Evolutionary conservation across 2,888 invertebrate genomes (phyloP).

Genomic region (Cosmorhoe ocellata): DNA sequence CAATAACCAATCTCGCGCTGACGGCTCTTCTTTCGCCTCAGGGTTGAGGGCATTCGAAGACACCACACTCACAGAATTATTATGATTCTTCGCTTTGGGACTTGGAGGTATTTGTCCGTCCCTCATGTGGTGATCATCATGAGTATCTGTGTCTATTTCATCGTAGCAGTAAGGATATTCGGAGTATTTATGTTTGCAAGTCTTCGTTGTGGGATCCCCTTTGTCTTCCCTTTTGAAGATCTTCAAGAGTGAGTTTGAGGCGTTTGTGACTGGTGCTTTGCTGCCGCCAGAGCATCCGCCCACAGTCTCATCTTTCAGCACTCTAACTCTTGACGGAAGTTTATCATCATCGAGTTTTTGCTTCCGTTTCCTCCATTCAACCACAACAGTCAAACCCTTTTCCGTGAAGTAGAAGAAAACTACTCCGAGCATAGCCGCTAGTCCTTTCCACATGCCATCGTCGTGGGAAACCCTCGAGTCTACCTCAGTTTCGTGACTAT

Average conservation of each 20-base stretch:
- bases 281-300: constrained; percentile 67
- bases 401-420: constrained; percentile 96
- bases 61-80: constrained; percentile 76
- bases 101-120: constrained; percentile 70
- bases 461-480: constrained; percentile 73
- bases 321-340: constrained; percentile 86
- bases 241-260: constrained; percentile 66
- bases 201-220: constrained; percentile 81
- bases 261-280: constrained; percentile 69
- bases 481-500: constrained; percentile 38
- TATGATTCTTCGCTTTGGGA: constrained; percentile 71
- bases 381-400: constrained; percentile 89
- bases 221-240: constrained; percentile 73
- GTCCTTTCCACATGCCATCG: constrained; percentile 92
- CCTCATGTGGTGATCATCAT: constrained; percentile 83
- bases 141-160: constrained; percentile 89
- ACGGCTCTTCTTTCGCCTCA: constrained; percentile 69
- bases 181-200: constrained; percentile 94
- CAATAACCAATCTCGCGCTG: constrained; percentile 71
- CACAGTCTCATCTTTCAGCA: constrained; percentile 86
- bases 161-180: constrained; percentile 94
- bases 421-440: constrained; percentile 91
- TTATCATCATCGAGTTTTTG: constrained; percentile 86
- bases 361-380: constrained; percentile 90
- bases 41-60: constrained; percentile 69